Evolutionary conservation across 2,888 invertebrate genomes (phyloP).

Genomic region (Rugalucina vietnamica): DNA sequence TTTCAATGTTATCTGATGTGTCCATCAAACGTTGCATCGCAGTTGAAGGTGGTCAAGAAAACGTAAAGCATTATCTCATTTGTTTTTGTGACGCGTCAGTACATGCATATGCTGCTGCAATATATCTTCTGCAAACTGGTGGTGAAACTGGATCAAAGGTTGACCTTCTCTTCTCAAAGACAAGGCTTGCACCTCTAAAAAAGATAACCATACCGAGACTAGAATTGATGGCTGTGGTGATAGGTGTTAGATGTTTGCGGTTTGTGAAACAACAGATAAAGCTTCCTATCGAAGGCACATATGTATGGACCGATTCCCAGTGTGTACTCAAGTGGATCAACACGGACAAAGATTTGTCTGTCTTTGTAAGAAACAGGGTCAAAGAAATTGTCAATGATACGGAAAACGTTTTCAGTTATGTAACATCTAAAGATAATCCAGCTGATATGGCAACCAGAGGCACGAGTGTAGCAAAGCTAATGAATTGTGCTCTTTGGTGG

Average conservation of each 20-base stretch:
- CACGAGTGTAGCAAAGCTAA: background rate
- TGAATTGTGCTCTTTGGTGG: conserved; percentile 17
- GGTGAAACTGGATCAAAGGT: background rate
- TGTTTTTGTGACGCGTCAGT: conserved; percentile 19
- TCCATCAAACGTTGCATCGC: background rate
- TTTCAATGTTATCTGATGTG: background rate
- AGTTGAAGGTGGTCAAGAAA: background rate
- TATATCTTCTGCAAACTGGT: conserved; percentile 13
- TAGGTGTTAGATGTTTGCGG: conserved; percentile 21
- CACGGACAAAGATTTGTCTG: background rate
- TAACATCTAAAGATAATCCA: conserved; percentile 6
- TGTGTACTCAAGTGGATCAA: conserved; percentile 19
- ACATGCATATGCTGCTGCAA: conserved; percentile 12
- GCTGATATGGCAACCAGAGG: conserved; percentile 12
- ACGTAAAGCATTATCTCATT: background rate
- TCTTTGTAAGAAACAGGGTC: conserved; percentile 22
- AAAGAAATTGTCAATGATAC: background rate
- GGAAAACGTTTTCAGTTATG: background rate
- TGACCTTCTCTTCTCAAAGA: conserved; percentile 1
- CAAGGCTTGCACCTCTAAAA: conserved; percentile 17
- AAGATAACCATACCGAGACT: conserved; percentile 24
- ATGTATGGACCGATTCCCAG: conserved; percentile 19
- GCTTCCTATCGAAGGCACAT: background rate
- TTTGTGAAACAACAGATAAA: conserved; percentile 24
- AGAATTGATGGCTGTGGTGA: conserved; percentile 28